phyloP scores from a whole-genome alignment of 2,888 invertebrate genomes.

The Meandrusa payeni region DNA sequence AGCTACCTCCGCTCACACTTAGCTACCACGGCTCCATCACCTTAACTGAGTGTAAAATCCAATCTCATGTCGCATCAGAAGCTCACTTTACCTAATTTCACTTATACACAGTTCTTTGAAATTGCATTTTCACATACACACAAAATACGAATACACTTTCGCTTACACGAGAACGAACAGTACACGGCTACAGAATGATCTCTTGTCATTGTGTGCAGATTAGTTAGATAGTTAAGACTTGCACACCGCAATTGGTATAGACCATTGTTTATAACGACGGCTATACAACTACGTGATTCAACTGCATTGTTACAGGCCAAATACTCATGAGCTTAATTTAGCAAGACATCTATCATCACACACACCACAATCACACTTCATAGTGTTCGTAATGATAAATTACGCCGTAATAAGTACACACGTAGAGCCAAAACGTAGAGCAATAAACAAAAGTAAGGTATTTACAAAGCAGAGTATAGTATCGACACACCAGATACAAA shows the following conservation, averaged over 20 bases:
- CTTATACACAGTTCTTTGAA: constrained; percentile 45
- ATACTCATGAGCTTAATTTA: constrained; percentile 6
- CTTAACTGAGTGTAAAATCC: no score
- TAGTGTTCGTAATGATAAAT: no score
- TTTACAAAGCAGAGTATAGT: no score
- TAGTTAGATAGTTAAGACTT: constrained; percentile 35
- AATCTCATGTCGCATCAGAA: no score
- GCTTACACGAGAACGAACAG: constrained; percentile 47
- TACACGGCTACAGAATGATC: constrained; percentile 43
- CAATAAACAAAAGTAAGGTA: no score
- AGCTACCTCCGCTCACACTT: no score
- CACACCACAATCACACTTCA: no score
- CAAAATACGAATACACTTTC: constrained; percentile 64
- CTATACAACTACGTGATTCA: constrained; percentile 35
- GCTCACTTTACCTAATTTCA: constrained; percentile 30
- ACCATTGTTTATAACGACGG: constrained; percentile 37
- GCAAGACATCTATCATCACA: constrained; percentile 1
- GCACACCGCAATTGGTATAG: constrained; percentile 30
- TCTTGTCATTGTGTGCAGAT: constrained; percentile 64
- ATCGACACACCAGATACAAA: no score
- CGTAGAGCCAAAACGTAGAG: no score
- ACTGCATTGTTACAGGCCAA: constrained; percentile 36
- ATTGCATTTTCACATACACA: constrained; percentile 64
- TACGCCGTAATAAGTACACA: no score
- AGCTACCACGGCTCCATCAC: no score